Conservation (phyloP, 2,888 invertebrate species). For the Phoenoteleia sp. region DNA sequence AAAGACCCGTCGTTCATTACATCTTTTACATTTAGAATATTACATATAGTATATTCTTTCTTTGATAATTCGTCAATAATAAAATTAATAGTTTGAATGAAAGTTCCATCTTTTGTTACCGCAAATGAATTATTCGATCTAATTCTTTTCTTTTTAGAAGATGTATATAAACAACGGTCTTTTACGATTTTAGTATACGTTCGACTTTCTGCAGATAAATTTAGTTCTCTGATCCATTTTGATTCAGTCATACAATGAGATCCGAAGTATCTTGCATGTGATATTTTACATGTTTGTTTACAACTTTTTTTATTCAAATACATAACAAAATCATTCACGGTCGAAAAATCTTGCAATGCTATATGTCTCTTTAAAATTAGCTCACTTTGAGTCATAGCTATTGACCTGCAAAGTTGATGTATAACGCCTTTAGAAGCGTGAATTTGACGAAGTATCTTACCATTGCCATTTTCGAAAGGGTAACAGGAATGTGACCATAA, state of each 20-base stretch:
- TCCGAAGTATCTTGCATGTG: slow-evolving; percentile 8
- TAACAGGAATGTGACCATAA: slow-evolving; percentile 67
- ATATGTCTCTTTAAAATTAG: background rate
- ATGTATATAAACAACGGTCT: background rate
- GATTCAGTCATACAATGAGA: background rate
- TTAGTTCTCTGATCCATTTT: background rate
- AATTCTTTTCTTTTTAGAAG: background rate
- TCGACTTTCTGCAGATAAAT: slow-evolving; percentile 3
- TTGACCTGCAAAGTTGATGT: slow-evolving; percentile 44
- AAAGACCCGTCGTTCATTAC: background rate
- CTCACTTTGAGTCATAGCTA: slow-evolving; percentile 4
- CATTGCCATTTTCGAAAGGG: slow-evolving; percentile 64
- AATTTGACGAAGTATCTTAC: slow-evolving; percentile 38
- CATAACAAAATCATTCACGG: background rate
- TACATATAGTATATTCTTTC: background rate
- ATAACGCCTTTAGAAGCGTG: slow-evolving; percentile 49
- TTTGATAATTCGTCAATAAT: background rate
- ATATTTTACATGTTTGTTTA: slow-evolving; percentile 1
- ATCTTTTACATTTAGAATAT: background rate
- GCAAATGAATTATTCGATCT: slow-evolving; percentile 11
- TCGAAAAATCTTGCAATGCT: background rate
- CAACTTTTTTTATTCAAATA: slow-evolving; percentile 6
- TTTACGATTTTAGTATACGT: background rate
- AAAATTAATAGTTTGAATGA: background rate
- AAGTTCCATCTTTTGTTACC: slow-evolving; percentile 6